phyloP scores from a whole-genome alignment of 2,888 invertebrate species.

The Thera britannica region DNA sequence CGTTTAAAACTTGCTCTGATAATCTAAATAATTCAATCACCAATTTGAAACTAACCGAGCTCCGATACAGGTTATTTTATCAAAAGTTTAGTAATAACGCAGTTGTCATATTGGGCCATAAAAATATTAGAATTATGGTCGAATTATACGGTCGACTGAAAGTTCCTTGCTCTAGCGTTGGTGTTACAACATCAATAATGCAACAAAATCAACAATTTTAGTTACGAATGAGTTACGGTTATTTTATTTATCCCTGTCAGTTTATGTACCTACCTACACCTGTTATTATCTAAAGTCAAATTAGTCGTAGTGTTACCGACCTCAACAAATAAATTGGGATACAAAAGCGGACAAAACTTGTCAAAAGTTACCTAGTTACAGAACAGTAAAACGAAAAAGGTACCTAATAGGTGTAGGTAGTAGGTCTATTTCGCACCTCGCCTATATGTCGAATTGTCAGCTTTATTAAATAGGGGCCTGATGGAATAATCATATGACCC shows the following conservation, averaged over 20 bases:
- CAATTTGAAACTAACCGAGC: background rate
- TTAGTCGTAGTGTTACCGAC: too few species aligned
- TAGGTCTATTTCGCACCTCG: too few species aligned
- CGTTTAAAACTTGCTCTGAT: background rate
- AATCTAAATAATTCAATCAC: background rate
- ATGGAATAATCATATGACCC: too few species aligned
- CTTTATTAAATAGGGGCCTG: too few species aligned
- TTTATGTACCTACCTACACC: background rate
- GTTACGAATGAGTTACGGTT: constrained; percentile 6
- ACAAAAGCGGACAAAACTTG: too few species aligned
- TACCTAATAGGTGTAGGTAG: too few species aligned
- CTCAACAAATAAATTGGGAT: background rate
- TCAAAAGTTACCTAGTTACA: too few species aligned
- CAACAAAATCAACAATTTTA: constrained; percentile 11
- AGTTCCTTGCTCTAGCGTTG: constrained; percentile 3
- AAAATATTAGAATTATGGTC: constrained; percentile 42
- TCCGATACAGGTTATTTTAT: constrained; percentile 8
- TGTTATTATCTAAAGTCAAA: too few species aligned
- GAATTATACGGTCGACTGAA: constrained; percentile 40
- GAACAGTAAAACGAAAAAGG: too few species aligned
- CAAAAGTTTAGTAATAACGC: constrained; percentile 19
- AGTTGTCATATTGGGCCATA: constrained; percentile 29
- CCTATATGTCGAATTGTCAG: too few species aligned
- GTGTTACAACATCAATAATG: constrained; percentile 19
- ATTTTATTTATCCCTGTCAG: constrained; percentile 10